phyloP scores from a whole-genome alignment of 2,888 invertebrate species.

The Drosophila kokeensis region DNA sequence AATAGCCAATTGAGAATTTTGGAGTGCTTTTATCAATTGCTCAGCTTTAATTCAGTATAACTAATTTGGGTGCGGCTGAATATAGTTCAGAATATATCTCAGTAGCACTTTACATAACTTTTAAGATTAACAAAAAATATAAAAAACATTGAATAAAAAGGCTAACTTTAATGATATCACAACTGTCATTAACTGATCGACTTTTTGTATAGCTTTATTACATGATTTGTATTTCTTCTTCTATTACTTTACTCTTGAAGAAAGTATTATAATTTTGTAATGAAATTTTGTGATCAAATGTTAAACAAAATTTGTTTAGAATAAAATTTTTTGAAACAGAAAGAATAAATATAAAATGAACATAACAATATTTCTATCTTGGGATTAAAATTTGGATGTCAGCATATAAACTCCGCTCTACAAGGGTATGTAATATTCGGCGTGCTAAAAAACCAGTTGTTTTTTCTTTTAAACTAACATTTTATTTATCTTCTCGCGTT shows the following conservation, averaged over 20 bases:
- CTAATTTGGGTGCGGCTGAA: neutral
- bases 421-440: neutral
- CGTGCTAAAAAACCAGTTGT: neutral
- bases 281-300: no score
- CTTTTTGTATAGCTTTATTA: neutral
- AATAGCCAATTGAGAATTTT: constrained; percentile 8
- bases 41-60: neutral
- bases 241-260: no score
- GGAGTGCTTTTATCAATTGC: constrained; percentile 3
- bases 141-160: no score
- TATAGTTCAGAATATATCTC: neutral
- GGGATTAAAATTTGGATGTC: neutral
- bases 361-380: neutral
- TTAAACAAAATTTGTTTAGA: no score
- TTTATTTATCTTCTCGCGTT: neutral
- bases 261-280: no score
- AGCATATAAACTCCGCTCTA: no score
- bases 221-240: neutral
- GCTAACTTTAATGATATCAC: neutral
- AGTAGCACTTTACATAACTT: no score
- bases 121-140: neutral
- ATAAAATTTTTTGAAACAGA: no score
- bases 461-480: neutral
- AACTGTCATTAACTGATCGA: neutral
- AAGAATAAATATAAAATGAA: no score